Percentiles rank a stretch among this genome's conserved stretches.
These are phyloP conservation scores for Cacatua alba DNA, from an alignment of 2,113 vertebrate genomes.

Conservation along the genomic window DNA sequence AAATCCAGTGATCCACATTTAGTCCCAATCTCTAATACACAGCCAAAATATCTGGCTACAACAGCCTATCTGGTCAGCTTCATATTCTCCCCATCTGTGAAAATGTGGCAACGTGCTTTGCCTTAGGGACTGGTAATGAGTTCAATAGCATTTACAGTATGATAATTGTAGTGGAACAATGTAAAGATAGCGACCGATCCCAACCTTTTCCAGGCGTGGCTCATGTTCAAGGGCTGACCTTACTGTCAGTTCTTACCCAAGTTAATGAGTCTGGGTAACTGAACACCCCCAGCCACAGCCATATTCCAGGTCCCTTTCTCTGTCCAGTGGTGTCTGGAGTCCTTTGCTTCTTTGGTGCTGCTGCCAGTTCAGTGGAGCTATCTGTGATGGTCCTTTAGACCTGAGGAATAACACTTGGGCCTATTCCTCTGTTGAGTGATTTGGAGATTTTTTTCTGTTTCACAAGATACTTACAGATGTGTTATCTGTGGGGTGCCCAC, in stretches of 20 bases:
- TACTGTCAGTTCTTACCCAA: not conserved
- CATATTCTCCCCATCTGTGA: not conserved
- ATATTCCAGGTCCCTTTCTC: not conserved
- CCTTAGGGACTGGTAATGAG: not conserved
- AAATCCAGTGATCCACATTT: not conserved
- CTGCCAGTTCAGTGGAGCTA: not conserved
- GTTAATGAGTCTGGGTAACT: not conserved
- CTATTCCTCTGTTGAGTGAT: not conserved
- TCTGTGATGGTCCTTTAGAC: not conserved
- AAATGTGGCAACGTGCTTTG: not conserved
- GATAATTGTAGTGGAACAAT: not conserved
- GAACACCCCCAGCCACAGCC: not conserved
- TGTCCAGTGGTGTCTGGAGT: not conserved
- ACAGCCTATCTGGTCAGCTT: not conserved
- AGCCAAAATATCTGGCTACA: not conserved
- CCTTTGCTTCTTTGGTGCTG: not conserved
- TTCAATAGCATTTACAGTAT: not conserved
- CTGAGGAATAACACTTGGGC: not conserved
- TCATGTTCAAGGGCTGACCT: not conserved
- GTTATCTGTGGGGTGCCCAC: not conserved
- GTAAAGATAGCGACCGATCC: not conserved
- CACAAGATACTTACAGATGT: not conserved
- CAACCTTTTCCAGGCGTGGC: not conserved
- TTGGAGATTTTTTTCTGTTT: not conserved
- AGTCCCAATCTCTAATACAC: not conserved